phyloP scores from a whole-genome alignment of 2,797 vertebrate genomes.

The Hippocampus kuda region DNA sequence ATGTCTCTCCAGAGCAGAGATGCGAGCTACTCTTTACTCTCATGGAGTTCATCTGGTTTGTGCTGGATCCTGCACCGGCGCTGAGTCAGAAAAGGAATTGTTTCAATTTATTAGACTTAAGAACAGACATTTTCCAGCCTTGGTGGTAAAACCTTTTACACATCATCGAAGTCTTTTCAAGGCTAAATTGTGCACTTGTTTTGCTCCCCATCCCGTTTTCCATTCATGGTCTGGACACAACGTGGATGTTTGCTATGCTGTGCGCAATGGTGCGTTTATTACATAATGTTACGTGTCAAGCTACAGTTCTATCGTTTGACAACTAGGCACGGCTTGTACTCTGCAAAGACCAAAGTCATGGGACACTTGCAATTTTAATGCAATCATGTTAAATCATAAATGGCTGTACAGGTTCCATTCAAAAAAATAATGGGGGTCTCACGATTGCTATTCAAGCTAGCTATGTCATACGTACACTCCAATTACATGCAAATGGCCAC shows the following conservation, averaged over 20 bases:
- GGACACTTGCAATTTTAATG: neutral
- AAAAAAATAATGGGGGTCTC: neutral
- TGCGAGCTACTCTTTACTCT: neutral
- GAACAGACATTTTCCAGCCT: constrained; percentile 1
- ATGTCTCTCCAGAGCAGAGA: neutral
- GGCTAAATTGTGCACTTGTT: constrained; percentile 5
- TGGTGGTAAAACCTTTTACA: neutral
- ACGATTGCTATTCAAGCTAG: neutral
- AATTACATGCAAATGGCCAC: neutral
- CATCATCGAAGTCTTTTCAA: neutral
- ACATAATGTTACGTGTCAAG: constrained; percentile 2
- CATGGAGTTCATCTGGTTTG: neutral
- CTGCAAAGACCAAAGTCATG: neutral
- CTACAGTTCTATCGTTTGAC: neutral
- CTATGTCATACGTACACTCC: neutral
- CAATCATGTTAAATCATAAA: neutral
- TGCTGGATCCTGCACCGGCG: neutral
- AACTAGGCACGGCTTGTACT: neutral
- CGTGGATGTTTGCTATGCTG: neutral
- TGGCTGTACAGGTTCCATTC: neutral
- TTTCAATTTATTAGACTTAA: neutral
- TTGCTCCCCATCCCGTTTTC: constrained; percentile 6
- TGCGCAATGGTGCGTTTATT: neutral
- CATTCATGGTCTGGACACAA: constrained; percentile 1
- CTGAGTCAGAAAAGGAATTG: neutral